A percentile compares a stretch with the other conserved stretches of the same genome.
Conservation (phyloP, 2,113 vertebrate genomes). For the Melospiza georgiana region DNA sequence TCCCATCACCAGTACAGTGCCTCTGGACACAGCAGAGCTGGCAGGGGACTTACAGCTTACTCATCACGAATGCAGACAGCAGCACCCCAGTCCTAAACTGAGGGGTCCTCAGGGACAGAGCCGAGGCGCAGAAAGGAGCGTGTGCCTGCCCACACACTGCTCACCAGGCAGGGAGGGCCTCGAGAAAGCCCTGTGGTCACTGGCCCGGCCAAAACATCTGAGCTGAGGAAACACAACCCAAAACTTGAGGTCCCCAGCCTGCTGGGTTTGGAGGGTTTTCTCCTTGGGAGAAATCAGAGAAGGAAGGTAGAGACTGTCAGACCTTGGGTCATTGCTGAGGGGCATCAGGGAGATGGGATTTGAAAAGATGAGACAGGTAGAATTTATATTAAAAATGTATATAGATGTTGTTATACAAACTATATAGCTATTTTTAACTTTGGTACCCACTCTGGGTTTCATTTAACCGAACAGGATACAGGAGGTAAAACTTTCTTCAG, state of each 20-base stretch:
- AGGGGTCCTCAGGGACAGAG: not conserved
- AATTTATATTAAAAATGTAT: not conserved
- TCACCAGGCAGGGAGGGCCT: not conserved
- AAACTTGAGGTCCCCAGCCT: not conserved
- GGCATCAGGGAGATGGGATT: not conserved
- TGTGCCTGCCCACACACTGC: accelerated
- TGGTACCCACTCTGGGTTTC: not conserved
- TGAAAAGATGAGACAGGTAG: not conserved
- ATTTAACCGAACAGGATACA: conserved; percentile 45
- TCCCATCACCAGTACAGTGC: not conserved
- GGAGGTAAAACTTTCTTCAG: conserved; percentile 24
- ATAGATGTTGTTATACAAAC: not conserved
- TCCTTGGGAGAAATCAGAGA: not conserved
- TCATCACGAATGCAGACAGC: not conserved
- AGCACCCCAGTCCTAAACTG: not conserved
- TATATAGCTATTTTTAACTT: not conserved
- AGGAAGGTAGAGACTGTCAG: not conserved
- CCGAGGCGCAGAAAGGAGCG: not conserved
- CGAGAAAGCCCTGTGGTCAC: not conserved
- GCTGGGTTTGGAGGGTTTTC: not conserved
- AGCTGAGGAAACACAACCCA: not conserved
- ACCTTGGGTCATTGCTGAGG: not conserved
- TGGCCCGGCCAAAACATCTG: not conserved
- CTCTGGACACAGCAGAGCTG: not conserved
- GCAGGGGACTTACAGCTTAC: not conserved